Evolutionary conservation across 92 coral and sea anemone genomes (phyloP).

Genomic region (Paragorgia papillata): DNA sequence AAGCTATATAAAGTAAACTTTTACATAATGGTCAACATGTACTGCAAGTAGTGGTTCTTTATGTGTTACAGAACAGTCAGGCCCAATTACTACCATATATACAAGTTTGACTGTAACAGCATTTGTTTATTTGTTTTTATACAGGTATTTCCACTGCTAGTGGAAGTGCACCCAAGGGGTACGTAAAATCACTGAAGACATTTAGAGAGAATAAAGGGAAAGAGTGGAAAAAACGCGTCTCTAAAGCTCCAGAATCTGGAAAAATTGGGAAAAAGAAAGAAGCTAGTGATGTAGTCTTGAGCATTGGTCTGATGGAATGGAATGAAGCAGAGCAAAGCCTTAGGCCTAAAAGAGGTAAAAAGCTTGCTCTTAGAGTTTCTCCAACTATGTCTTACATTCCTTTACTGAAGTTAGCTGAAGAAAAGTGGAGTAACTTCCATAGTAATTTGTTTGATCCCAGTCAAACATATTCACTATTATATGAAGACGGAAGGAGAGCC

Average conservation of each 20-base stretch:
- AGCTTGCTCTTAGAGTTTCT: slow-evolving; percentile 46
- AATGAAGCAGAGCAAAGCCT: slow-evolving; percentile 51
- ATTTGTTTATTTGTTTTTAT: too few relatives aligned
- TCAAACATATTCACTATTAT: slow-evolving; percentile 50
- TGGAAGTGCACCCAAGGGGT: neutral
- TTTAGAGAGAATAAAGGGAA: slow-evolving; percentile 4
- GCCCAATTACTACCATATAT: too few relatives aligned
- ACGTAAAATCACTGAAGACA: neutral
- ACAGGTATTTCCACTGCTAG: neutral
- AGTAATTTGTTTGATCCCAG: slow-evolving; percentile 49
- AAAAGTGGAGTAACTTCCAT: slow-evolving; percentile 54
- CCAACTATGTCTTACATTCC: slow-evolving; percentile 30
- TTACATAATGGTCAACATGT: too few relatives aligned
- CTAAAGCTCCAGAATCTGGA: neutral
- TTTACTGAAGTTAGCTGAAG: slow-evolving; percentile 42
- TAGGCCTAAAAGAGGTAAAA: slow-evolving; percentile 51
- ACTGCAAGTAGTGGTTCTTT: too few relatives aligned
- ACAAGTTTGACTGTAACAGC: too few relatives aligned
- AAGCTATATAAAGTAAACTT: too few relatives aligned
- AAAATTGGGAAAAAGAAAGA: neutral
- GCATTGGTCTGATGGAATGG: too few relatives aligned
- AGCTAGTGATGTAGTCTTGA: too few relatives aligned
- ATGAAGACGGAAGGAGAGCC: slow-evolving; percentile 60
- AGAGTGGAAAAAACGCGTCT: slow-evolving; percentile 8
- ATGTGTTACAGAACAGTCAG: too few relatives aligned